These are phyloP conservation scores for Agrochola macilenta DNA, from an alignment of 2,888 invertebrate species.

Conservation along the genomic window DNA sequence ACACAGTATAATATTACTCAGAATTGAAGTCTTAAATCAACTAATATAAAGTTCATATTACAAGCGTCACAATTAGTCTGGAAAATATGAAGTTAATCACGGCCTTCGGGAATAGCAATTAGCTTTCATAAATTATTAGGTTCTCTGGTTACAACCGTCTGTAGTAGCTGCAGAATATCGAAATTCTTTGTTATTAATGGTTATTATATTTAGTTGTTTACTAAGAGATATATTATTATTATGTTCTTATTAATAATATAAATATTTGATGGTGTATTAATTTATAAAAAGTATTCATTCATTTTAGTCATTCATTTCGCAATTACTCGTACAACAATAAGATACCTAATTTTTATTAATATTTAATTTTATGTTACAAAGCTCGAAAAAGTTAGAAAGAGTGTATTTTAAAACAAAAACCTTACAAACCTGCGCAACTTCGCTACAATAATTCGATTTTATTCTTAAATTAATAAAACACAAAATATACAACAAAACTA, in stretches of 20 bases:
- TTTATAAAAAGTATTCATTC: background rate
- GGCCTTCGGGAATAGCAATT: conserved; percentile 36
- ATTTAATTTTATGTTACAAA: background rate
- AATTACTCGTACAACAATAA: background rate
- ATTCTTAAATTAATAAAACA: conserved; percentile 30
- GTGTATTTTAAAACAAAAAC: background rate
- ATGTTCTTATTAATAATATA: background rate
- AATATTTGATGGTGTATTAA: background rate
- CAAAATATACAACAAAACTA: conserved; percentile 31
- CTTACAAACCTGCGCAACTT: conserved; percentile 4
- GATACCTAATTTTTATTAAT: background rate
- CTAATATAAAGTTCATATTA: background rate
- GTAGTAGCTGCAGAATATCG: conserved; percentile 11
- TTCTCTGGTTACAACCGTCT: conserved; percentile 6
- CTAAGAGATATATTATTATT: background rate
- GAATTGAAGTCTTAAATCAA: background rate
- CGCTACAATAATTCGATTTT: conserved; percentile 48
- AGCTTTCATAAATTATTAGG: conserved; percentile 28
- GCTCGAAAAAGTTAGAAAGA: background rate
- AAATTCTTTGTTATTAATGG: background rate
- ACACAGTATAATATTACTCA: background rate
- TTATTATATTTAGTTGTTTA: conserved; percentile 7
- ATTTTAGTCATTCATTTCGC: background rate
- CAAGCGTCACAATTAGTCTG: background rate
- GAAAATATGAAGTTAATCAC: conserved; percentile 14